Conservation (phyloP, 2,888 invertebrate genomes). For the Spilarctia lutea region DNA sequence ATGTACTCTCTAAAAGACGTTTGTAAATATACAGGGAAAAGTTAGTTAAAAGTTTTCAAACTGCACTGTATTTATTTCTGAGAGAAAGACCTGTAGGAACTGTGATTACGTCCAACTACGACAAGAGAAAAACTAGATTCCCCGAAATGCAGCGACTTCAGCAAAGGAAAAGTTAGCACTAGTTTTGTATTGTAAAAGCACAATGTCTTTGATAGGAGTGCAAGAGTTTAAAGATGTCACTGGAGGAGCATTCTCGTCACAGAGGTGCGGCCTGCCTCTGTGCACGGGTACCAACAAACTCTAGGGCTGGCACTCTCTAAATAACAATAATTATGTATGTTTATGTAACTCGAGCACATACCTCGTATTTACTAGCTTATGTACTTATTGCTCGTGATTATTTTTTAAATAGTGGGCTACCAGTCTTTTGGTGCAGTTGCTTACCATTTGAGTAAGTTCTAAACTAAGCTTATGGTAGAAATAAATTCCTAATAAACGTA, state of each 20-base stretch:
- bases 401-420: neutral
- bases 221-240: slow-evolving; percentile 52
- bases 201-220: slow-evolving; percentile 48
- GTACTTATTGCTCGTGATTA: neutral
- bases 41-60: slow-evolving; percentile 6
- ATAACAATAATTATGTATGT: neutral
- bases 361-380: neutral
- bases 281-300: slow-evolving; percentile 37
- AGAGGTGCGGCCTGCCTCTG: slow-evolving; percentile 51
- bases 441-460: neutral
- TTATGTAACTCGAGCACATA: neutral
- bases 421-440: neutral
- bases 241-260: slow-evolving; percentile 40
- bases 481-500: too few species aligned
- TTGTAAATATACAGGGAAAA: neutral
- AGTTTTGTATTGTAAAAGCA: slow-evolving; percentile 42
- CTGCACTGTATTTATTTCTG: neutral
- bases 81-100: neutral
- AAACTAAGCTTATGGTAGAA: too few species aligned
- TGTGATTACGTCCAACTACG: slow-evolving; percentile 7
- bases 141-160: slow-evolving; percentile 20
- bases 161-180: slow-evolving; percentile 35
- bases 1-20: neutral
- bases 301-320: slow-evolving; percentile 42
- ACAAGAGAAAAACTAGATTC: slow-evolving; percentile 8